phyloP scores from a whole-genome alignment of 2,113 vertebrate species.

The Ammodytes marinus region DNA sequence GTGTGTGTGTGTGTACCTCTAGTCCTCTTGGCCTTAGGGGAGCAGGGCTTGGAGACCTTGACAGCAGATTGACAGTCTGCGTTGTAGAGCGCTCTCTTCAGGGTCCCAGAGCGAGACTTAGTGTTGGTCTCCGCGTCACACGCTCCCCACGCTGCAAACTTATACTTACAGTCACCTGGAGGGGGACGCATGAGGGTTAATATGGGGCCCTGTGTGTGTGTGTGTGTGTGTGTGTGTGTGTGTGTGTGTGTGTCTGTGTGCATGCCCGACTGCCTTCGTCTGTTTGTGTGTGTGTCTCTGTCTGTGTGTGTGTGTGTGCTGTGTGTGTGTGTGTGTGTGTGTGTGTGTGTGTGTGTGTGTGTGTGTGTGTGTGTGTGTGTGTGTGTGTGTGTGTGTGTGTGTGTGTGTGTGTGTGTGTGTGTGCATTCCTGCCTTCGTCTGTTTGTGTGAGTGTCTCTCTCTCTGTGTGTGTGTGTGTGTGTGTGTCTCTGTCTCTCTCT shows the following conservation, averaged over 20 bases:
- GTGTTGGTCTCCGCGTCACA: conserved; percentile 89
- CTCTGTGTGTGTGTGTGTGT: too few relatives aligned
- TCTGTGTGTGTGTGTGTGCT: background rate
- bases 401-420: background rate
- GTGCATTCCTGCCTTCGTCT: background rate
- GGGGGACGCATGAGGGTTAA: background rate
- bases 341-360: conserved; percentile 3
- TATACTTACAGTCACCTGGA: conserved; percentile 96
- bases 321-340: conserved; percentile 1
- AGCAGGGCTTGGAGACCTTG: conserved; percentile 93
- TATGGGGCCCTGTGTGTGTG: background rate
- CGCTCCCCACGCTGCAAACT: conserved; percentile 92
- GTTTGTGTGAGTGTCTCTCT: background rate
- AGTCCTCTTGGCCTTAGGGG: conserved; percentile 89
- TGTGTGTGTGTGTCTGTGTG: background rate
- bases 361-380: background rate
- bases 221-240: background rate
- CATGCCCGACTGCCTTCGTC: too few relatives aligned
- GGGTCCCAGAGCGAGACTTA: conserved; percentile 89
- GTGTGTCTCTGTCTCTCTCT: too few relatives aligned
- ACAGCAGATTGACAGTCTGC: conserved; percentile 91
- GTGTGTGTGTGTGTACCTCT: conserved; percentile 77
- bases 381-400: background rate
- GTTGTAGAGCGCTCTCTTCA: conserved; percentile 95
- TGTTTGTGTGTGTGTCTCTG: background rate